Conservation (phyloP, 1,140 invertebrate genomes). For the Diachasma alloeum region DNA sequence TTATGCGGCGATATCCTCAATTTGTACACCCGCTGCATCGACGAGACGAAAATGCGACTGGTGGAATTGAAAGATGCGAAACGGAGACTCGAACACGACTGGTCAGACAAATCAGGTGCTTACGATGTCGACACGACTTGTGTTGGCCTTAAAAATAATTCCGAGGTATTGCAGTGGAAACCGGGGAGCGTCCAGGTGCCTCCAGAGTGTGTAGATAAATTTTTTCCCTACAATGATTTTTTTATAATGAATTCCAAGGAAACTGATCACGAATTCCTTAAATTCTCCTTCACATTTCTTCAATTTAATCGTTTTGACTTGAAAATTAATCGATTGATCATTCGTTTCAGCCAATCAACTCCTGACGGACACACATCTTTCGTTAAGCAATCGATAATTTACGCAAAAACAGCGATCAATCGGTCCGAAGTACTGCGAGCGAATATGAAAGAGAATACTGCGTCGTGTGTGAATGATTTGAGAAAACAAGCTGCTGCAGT, state of each 20-base stretch:
- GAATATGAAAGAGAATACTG: slow-evolving; percentile 70
- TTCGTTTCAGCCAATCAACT: slow-evolving; percentile 67
- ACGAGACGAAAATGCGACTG: slow-evolving; percentile 78
- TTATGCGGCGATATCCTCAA: slow-evolving; percentile 71
- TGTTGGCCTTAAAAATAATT: slow-evolving; percentile 69
- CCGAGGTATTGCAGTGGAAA: slow-evolving; percentile 71
- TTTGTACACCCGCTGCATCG: slow-evolving; percentile 68
- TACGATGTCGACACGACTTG: slow-evolving; percentile 77
- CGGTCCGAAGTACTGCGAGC: slow-evolving; percentile 70
- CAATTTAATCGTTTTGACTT: slow-evolving; percentile 8
- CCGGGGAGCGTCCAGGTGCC: slow-evolving; percentile 73
- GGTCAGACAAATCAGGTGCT: slow-evolving; percentile 85
- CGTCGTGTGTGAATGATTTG: slow-evolving; percentile 73
- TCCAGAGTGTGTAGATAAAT: slow-evolving; percentile 62
- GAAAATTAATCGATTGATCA: background rate
- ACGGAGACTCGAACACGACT: slow-evolving; percentile 81
- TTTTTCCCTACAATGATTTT: too few relatives aligned
- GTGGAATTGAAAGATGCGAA: slow-evolving; percentile 79
- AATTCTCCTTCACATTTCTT: background rate
- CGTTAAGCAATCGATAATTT: slow-evolving; percentile 71
- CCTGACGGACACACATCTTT: slow-evolving; percentile 75
- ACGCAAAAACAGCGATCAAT: slow-evolving; percentile 70
- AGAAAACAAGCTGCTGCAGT: slow-evolving; percentile 76
- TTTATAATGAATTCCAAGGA: too few relatives aligned
- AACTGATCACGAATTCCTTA: background rate